Percentiles rank a stretch among this genome's conserved stretches.
Evolutionary conservation across 2,888 invertebrate genomes (phyloP).

Genomic region (Chirona hameri): DNA sequence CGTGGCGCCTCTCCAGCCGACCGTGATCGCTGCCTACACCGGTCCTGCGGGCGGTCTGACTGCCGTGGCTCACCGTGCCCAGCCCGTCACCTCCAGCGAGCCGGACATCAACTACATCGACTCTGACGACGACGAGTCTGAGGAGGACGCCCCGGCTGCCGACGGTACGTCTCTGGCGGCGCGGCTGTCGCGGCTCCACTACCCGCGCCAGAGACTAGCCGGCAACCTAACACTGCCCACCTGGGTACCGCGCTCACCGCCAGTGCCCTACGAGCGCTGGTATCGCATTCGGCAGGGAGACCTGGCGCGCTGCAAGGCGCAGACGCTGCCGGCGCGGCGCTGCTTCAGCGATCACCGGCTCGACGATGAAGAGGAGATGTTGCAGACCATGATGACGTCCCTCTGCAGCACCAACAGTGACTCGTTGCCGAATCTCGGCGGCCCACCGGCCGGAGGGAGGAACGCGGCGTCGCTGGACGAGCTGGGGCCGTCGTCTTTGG

Average conservation of each 20-base stretch:
- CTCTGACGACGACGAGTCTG: conserved; percentile 45
- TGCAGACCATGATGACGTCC: conserved; percentile 2
- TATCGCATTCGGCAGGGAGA: conserved; percentile 8
- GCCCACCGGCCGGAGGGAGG: no score
- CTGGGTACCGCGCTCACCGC: conserved; percentile 7
- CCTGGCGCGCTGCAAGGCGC: conserved; percentile 12
- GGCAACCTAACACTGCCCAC: conserved; percentile 13
- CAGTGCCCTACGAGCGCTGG: not conserved
- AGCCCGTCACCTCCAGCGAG: conserved; percentile 57
- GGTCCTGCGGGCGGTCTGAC: conserved; percentile 79
- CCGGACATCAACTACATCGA: conserved; percentile 71
- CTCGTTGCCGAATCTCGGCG: not conserved
- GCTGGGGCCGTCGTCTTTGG: not conserved
- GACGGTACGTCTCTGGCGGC: not conserved
- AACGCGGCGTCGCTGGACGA: not conserved
- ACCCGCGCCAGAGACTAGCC: conserved; percentile 1
- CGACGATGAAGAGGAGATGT: not conserved
- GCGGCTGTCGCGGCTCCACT: conserved; percentile 14
- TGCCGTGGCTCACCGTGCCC: conserved; percentile 61
- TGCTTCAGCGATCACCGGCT: conserved; percentile 22
- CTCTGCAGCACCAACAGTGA: conserved; percentile 11
- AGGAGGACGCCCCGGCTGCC: not conserved
- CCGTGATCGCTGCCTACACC: conserved; percentile 67
- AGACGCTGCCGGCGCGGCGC: conserved; percentile 23
- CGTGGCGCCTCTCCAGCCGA: conserved; percentile 51